Evolutionary conservation across 2,113 vertebrate species (phyloP).

Genomic region (Oreotrochilus melanogaster): DNA sequence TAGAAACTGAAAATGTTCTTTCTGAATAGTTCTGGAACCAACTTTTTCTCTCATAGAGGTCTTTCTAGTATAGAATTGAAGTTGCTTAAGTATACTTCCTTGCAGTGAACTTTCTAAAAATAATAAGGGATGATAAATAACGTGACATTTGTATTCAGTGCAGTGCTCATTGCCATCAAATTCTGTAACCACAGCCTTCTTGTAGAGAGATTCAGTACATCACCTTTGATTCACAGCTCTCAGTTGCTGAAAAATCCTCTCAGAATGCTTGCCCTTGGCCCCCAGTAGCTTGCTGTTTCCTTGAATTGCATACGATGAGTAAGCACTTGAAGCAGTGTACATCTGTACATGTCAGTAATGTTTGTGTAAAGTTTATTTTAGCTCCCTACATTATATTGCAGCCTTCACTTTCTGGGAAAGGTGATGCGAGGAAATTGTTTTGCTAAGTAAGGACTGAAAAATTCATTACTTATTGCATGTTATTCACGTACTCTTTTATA

Average conservation of each 20-base stretch:
- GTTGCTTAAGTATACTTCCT: conserved; percentile 18
- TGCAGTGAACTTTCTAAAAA: conserved; percentile 42
- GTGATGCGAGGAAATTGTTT: conserved; percentile 24
- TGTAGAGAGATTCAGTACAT: background rate
- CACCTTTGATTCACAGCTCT: conserved; percentile 30
- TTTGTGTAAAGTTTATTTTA: conserved; percentile 50
- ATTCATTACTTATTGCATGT: background rate
- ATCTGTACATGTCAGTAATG: conserved; percentile 5
- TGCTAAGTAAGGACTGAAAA: background rate
- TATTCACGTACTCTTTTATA: background rate
- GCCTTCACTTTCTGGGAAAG: conserved; percentile 34
- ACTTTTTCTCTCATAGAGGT: background rate
- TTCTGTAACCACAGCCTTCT: conserved; percentile 2
- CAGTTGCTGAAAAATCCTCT: conserved; percentile 30
- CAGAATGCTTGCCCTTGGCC: background rate
- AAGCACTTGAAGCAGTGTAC: conserved; percentile 18
- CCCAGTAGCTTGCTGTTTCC: background rate
- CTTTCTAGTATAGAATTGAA: conserved; percentile 1
- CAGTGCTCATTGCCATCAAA: conserved; percentile 2
- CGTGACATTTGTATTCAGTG: conserved; percentile 42
- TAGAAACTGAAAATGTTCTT: background rate
- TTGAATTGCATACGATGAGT: background rate
- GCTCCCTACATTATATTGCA: background rate
- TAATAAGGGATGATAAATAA: conserved; percentile 51
- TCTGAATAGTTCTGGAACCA: background rate